These are phyloP conservation scores for Ennomos erosarius DNA, from an alignment of 2,888 invertebrate genomes.

Conservation along the genomic window DNA sequence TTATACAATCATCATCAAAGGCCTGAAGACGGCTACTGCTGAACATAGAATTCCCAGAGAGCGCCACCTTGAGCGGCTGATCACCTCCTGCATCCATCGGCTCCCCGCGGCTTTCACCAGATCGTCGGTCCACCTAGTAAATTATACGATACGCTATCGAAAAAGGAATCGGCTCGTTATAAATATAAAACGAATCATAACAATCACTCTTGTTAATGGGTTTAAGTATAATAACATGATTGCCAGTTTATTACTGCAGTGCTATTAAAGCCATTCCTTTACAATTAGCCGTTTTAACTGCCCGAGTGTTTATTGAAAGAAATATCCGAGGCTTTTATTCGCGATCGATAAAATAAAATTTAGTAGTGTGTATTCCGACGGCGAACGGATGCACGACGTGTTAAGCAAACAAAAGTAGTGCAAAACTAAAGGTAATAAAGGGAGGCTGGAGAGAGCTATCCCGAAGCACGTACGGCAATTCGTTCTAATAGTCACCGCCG, in stretches of 20 bases:
- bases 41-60: too few relatives aligned
- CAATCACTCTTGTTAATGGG: constrained; percentile 50
- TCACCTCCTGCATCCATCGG: too few relatives aligned
- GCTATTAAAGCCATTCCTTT: constrained; percentile 52
- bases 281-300: constrained; percentile 55
- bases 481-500: constrained; percentile 76
- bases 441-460: constrained; percentile 60
- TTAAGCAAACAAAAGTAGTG: constrained; percentile 72
- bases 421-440: constrained; percentile 73
- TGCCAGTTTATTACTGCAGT: constrained; percentile 52
- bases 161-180: constrained; percentile 24
- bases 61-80: too few relatives aligned
- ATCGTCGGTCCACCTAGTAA: too few relatives aligned
- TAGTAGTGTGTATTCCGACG: constrained; percentile 58
- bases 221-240: constrained; percentile 54
- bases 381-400: constrained; percentile 59
- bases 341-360: constrained; percentile 49
- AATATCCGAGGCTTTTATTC: constrained; percentile 44
- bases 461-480: constrained; percentile 76
- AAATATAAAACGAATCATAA: constrained; percentile 45
- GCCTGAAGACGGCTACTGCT: too few relatives aligned
- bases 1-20: too few relatives aligned
- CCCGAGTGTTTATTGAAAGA: constrained; percentile 46
- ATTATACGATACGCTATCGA: constrained; percentile 3
- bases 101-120: too few relatives aligned